Percentiles rank a stretch among this genome's conserved stretches.
phyloP scores from a whole-genome alignment of 2,113 vertebrate species.

The Scartelaos histophorus region DNA sequence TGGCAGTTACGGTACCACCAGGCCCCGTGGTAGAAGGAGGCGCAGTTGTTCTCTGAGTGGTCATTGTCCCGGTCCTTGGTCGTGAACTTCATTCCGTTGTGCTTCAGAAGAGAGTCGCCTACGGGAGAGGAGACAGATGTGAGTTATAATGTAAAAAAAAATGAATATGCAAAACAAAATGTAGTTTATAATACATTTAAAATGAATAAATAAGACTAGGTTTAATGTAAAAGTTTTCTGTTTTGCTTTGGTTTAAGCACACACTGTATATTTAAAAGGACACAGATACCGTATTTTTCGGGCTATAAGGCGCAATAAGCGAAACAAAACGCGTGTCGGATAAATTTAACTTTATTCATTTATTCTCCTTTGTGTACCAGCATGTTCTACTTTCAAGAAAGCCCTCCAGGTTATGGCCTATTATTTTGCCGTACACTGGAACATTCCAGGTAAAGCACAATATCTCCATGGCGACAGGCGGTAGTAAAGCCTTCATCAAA shows the following conservation, averaged over 20 bases:
- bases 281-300: no score
- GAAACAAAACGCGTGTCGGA: no score
- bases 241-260: no score
- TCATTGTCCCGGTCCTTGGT: conserved; percentile 96
- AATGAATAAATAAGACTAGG: no score
- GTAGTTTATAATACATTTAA: no score
- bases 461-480: no score
- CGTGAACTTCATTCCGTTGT: conserved; percentile 97
- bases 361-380: conserved; percentile 14
- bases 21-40: conserved; percentile 93
- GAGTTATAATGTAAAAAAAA: not conserved
- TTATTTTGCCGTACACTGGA: not conserved
- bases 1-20: conserved; percentile 99
- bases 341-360: no score
- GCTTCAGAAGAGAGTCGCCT: conserved; percentile 95
- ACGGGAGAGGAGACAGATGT: not conserved
- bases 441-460: no score
- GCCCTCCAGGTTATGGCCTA: not conserved
- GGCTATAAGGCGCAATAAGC: no score
- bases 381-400: conserved; percentile 19
- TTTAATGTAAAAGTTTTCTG: no score
- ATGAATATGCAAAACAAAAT: not conserved
- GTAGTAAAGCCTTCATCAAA: no score
- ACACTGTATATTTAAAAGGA: no score
- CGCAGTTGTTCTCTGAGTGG: conserved; percentile 98